Percentiles rank a stretch among this genome's conserved stretches.
phyloP scores from a whole-genome alignment of 2,797 vertebrate genomes.

The Scolopax bukidnonensis region DNA sequence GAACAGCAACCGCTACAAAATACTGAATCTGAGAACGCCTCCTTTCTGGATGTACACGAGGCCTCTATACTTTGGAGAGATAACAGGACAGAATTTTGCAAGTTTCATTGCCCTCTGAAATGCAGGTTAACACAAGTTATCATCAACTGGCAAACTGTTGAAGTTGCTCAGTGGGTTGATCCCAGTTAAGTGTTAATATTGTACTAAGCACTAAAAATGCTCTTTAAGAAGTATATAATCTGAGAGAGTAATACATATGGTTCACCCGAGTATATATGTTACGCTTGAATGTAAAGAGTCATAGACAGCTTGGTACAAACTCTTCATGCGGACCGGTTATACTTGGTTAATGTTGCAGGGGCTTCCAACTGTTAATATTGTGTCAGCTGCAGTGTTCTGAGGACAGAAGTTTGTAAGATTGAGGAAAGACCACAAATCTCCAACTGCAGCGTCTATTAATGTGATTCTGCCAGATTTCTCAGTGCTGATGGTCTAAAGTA shows the following conservation, averaged over 20 bases:
- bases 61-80: slow-evolving; percentile 64
- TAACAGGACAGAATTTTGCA: slow-evolving; percentile 64
- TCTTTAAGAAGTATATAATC: slow-evolving; percentile 66
- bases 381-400: slow-evolving; percentile 35
- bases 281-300: slow-evolving; percentile 67
- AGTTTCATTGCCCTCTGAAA: slow-evolving; percentile 70
- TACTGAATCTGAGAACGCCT: slow-evolving; percentile 74
- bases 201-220: slow-evolving; percentile 67
- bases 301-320: slow-evolving; percentile 69
- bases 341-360: slow-evolving; percentile 63
- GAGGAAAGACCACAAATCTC: slow-evolving; percentile 56
- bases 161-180: slow-evolving; percentile 45
- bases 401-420: slow-evolving; percentile 48
- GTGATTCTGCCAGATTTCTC: slow-evolving; percentile 56
- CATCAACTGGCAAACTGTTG: slow-evolving; percentile 44
- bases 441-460: slow-evolving; percentile 32
- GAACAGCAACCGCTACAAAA: slow-evolving; percentile 81
- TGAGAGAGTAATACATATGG: slow-evolving; percentile 62
- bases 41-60: slow-evolving; percentile 63
- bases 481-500: slow-evolving; percentile 36
- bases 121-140: slow-evolving; percentile 59
- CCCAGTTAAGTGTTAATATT: slow-evolving; percentile 46
- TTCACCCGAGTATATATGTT: slow-evolving; percentile 62
- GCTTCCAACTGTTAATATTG: slow-evolving; percentile 45
- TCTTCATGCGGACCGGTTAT: slow-evolving; percentile 75